Conservation (phyloP, 2,797 vertebrate species). For the Phoebastria nigripes region DNA sequence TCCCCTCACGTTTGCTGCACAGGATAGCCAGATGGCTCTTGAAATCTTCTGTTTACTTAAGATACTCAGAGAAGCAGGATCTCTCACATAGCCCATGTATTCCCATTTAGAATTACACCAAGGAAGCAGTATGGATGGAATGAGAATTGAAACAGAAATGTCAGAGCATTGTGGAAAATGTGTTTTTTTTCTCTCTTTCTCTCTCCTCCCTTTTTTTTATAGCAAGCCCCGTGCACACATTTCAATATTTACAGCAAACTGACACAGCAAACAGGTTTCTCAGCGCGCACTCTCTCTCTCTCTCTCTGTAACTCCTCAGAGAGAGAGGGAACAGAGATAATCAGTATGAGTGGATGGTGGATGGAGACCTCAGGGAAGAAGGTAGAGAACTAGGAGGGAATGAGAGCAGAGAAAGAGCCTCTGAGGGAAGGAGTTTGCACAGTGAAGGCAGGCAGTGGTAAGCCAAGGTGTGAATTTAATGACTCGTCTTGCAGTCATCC, state of each 20-base stretch:
- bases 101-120: not conserved
- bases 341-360: not conserved
- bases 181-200: not conserved
- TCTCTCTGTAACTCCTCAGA: not conserved
- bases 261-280: not conserved
- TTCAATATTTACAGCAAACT: constrained; percentile 48
- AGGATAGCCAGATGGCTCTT: constrained; percentile 39
- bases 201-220: not conserved
- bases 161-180: constrained; percentile 20
- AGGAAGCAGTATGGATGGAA: constrained; percentile 1
- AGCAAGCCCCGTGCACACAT: not conserved
- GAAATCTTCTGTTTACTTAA: constrained; percentile 41
- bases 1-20: not conserved
- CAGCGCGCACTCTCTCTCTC: not conserved
- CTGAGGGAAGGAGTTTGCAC: not conserved
- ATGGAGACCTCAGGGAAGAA: not conserved
- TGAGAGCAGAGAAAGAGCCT: not conserved
- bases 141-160: constrained; percentile 40
- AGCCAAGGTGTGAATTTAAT: not conserved
- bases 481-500: not conserved
- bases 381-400: not conserved
- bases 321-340: not conserved
- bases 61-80: not conserved
- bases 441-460: not conserved
- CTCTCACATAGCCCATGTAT: not conserved